A percentile compares a stretch with the other conserved stretches of the same genome.
Conservation (phyloP, 2,888 invertebrate species). For the Caenorhabditis uteleia region DNA sequence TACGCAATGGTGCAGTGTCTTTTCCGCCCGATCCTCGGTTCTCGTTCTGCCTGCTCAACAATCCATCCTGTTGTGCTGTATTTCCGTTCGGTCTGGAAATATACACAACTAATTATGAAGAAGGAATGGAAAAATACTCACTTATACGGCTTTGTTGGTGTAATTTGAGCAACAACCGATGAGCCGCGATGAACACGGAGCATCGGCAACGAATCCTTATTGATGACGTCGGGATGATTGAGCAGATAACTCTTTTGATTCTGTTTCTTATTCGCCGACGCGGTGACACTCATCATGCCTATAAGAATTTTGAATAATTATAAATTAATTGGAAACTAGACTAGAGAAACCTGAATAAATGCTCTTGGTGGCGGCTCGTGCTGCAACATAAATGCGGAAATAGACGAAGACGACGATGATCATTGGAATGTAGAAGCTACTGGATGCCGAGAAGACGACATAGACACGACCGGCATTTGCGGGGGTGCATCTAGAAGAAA, state of each 20-base stretch:
- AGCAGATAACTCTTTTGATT: constrained; percentile 65
- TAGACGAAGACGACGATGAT: constrained; percentile 97
- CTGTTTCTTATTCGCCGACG: constrained; percentile 66
- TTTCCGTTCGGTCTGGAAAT: no score
- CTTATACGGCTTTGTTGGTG: constrained; percentile 33
- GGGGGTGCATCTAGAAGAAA: constrained; percentile 81
- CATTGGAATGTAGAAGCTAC: constrained; percentile 98
- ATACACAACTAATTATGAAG: no score
- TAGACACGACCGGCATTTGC: constrained; percentile 88
- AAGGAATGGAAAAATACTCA: constrained; percentile 8
- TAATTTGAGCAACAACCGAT: constrained; percentile 43
- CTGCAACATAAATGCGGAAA: constrained; percentile 93
- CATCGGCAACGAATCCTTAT: constrained; percentile 63
- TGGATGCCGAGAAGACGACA: constrained; percentile 83
- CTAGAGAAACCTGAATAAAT: constrained; percentile 68
- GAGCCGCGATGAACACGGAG: constrained; percentile 66
- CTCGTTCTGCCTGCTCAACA: no score
- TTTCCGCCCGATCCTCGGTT: no score
- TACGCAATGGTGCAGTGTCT: no score
- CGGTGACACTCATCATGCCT: constrained; percentile 48
- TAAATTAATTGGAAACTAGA: no score
- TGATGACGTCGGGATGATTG: constrained; percentile 63
- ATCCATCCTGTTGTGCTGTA: no score
- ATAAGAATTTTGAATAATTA: constrained; percentile 62
- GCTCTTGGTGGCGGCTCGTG: constrained; percentile 72